Conservation (phyloP, 2,888 invertebrate genomes). For the Tachina fera region DNA sequence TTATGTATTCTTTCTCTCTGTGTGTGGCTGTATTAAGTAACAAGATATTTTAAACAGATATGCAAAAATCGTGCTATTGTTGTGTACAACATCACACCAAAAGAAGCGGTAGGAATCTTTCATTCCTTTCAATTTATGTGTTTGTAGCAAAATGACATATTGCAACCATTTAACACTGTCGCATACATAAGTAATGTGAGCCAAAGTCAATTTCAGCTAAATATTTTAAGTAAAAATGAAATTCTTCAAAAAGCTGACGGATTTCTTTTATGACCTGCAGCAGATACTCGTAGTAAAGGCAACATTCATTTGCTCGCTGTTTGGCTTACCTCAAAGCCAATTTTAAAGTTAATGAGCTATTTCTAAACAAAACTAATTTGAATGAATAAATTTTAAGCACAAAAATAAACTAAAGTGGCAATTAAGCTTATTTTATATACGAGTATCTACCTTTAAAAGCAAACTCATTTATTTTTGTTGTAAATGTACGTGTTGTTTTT, state of each 20-base stretch:
- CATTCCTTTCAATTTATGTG: slow-evolving; percentile 54
- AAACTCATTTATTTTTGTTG: slow-evolving; percentile 1
- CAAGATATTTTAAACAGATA: slow-evolving; percentile 67
- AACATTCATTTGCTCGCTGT: background rate
- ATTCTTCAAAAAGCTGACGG: slow-evolving; percentile 58
- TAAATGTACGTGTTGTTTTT: background rate
- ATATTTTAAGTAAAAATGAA: slow-evolving; percentile 56
- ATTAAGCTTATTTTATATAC: background rate
- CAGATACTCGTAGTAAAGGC: slow-evolving; percentile 17
- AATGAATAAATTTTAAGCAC: slow-evolving; percentile 11
- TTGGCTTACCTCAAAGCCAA: slow-evolving; percentile 62
- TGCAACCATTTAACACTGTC: slow-evolving; percentile 82
- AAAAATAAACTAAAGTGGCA: slow-evolving; percentile 11
- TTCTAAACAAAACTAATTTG: slow-evolving; percentile 41
- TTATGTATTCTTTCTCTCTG: background rate
- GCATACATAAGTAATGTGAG: slow-evolving; percentile 67
- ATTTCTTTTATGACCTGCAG: slow-evolving; percentile 56
- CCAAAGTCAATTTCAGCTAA: slow-evolving; percentile 52
- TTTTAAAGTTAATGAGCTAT: slow-evolving; percentile 57
- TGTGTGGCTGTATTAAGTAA: slow-evolving; percentile 48
- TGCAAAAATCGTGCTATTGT: slow-evolving; percentile 68
- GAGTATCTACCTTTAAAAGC: background rate
- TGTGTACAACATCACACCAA: slow-evolving; percentile 48
- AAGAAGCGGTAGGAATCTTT: slow-evolving; percentile 70
- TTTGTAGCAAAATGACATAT: slow-evolving; percentile 79